phyloP scores from a whole-genome alignment of 2,888 invertebrate genomes.

The Machimus atricapillus region DNA sequence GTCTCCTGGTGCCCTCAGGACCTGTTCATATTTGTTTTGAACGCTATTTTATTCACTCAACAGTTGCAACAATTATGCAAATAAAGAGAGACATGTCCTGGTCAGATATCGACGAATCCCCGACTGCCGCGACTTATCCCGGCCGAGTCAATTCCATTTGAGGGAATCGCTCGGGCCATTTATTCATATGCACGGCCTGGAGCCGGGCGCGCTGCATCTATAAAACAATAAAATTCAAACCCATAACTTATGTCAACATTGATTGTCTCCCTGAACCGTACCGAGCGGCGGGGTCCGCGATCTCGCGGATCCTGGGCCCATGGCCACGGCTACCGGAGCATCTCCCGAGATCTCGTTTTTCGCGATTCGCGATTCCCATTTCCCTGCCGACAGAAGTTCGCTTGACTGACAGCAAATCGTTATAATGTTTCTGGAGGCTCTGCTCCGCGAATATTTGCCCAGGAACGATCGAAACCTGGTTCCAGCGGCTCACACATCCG shows the following conservation, averaged over 20 bases:
- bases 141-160: slow-evolving; percentile 16
- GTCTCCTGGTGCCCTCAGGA: neutral
- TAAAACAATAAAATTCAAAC: slow-evolving; percentile 52
- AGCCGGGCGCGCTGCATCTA: slow-evolving; percentile 13
- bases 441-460: slow-evolving; percentile 27
- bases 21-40: neutral
- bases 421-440: slow-evolving; percentile 43
- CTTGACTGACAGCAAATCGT: slow-evolving; percentile 48
- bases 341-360: slow-evolving; percentile 42
- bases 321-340: slow-evolving; percentile 40
- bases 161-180: slow-evolving; percentile 20
- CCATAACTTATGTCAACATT: slow-evolving; percentile 52
- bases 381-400: slow-evolving; percentile 33
- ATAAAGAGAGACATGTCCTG: slow-evolving; percentile 29
- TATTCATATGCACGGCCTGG: slow-evolving; percentile 26
- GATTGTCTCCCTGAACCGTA: slow-evolving; percentile 47
- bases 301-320: neutral
- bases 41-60: slow-evolving; percentile 35
- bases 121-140: neutral
- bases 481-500: slow-evolving; percentile 53
- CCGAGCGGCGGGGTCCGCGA: neutral
- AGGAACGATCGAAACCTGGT: slow-evolving; percentile 41
- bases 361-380: slow-evolving; percentile 36
- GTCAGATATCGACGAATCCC: neutral
- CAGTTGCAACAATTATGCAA: slow-evolving; percentile 34